A percentile compares a stretch with the other conserved stretches of the same genome.
Evolutionary conservation across 1,140 invertebrate genomes (phyloP).

Genomic region (Rhopalosiphum maidis): DNA sequence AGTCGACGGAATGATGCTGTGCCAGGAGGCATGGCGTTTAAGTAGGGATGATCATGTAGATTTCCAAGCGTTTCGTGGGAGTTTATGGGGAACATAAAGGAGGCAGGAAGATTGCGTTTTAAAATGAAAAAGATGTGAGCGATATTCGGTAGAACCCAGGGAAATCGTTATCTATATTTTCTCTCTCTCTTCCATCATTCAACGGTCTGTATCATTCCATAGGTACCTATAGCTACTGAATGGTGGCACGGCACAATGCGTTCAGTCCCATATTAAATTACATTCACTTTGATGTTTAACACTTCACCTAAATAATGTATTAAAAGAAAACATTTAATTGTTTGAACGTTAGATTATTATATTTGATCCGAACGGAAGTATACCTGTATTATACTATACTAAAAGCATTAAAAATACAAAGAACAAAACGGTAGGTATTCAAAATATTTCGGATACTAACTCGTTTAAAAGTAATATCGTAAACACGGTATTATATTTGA

Average conservation of each 20-base stretch:
- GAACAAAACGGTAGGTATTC: no score
- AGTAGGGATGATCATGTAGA: constrained; percentile 8
- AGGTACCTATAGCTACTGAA: not conserved
- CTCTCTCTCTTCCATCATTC: not conserved
- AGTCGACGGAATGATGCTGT: not conserved
- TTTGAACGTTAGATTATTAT: not conserved
- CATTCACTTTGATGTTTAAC: not conserved
- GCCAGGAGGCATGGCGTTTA: not conserved
- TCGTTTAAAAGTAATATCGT: no score
- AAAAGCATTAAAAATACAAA: no score
- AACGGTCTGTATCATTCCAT: not conserved
- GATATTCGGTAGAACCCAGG: not conserved
- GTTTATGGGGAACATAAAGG: not conserved
- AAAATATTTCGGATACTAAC: no score
- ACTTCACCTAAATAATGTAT: not conserved
- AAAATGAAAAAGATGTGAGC: not conserved
- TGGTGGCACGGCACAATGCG: not conserved
- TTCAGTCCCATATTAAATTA: not conserved
- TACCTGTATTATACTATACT: no score
- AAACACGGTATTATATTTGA: not conserved
- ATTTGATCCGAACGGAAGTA: no score
- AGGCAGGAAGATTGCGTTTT: not conserved
- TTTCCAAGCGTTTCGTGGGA: not conserved
- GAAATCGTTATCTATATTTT: not conserved
- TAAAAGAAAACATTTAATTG: not conserved